These are phyloP conservation scores for Anolis carolinensis DNA, from an alignment of 2,113 vertebrate species.

Conservation along the genomic window DNA sequence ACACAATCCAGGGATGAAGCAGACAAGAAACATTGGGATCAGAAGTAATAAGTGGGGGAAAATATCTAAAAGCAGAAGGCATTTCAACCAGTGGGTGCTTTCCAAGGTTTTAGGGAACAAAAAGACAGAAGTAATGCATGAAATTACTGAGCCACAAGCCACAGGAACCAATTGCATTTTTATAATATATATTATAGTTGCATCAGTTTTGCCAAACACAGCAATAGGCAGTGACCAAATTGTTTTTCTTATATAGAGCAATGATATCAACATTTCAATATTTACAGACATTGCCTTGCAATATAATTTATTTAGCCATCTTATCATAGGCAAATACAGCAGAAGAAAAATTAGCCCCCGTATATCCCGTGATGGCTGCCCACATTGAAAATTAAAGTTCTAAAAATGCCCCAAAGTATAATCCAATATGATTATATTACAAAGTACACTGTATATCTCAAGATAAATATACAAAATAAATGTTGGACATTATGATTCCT, in stretches of 20 bases:
- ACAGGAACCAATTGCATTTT: slow-evolving; percentile 5
- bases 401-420: slow-evolving; percentile 57
- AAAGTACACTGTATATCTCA: slow-evolving; percentile 52
- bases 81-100: neutral
- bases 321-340: slow-evolving; percentile 72
- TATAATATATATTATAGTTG: neutral
- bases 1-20: no score
- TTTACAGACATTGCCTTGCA: slow-evolving; percentile 66
- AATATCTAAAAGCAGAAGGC: neutral
- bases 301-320: slow-evolving; percentile 78
- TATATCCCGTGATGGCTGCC: slow-evolving; percentile 47
- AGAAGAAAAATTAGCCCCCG: slow-evolving; percentile 53
- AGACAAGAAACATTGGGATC: no score
- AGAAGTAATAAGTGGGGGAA: neutral
- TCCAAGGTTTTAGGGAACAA: neutral
- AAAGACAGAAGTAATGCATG: neutral
- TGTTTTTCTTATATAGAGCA: slow-evolving; percentile 32
- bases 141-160: neutral
- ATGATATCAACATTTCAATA: slow-evolving; percentile 57
- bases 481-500: slow-evolving; percentile 36
- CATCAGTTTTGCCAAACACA: slow-evolving; percentile 4
- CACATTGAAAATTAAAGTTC: slow-evolving; percentile 67
- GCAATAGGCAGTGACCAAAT: slow-evolving; percentile 10
- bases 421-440: slow-evolving; percentile 61
- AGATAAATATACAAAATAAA: slow-evolving; percentile 64